Conservation (phyloP, 2,113 vertebrate species). For the Antechinus flavipes region DNA sequence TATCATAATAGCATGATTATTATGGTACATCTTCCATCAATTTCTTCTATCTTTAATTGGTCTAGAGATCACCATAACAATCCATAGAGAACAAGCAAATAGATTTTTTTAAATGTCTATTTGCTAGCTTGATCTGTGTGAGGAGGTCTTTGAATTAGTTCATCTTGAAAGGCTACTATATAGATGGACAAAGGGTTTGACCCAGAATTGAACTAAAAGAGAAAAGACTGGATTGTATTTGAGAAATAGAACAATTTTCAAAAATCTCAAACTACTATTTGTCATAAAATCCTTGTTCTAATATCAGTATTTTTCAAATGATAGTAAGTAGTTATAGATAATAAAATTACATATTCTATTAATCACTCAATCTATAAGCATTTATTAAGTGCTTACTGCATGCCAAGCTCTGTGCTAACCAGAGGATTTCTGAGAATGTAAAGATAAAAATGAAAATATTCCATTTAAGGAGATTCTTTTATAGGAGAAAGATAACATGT, state of each 20-base stretch:
- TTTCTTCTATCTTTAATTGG: background rate
- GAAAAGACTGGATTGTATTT: background rate
- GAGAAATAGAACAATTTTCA: background rate
- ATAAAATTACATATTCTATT: background rate
- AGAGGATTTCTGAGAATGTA: background rate
- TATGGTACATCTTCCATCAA: background rate
- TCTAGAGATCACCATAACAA: background rate
- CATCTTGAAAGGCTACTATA: background rate
- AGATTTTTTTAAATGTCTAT: background rate
- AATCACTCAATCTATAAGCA: background rate
- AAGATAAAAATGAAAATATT: background rate
- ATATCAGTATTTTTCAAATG: background rate
- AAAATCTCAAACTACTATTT: background rate
- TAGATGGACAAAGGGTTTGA: background rate
- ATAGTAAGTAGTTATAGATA: background rate
- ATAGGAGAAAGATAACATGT: background rate
- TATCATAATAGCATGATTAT: background rate
- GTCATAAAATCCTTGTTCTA: background rate
- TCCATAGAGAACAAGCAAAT: background rate
- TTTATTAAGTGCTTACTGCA: background rate
- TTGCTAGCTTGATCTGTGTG: background rate
- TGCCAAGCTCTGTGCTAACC: background rate
- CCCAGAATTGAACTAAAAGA: background rate
- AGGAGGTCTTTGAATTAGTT: background rate
- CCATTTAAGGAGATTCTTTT: background rate